Percentiles rank a stretch among this genome's conserved stretches.
Conservation (phyloP, 2,113 vertebrate genomes). For the Eptatretus burgeri region DNA sequence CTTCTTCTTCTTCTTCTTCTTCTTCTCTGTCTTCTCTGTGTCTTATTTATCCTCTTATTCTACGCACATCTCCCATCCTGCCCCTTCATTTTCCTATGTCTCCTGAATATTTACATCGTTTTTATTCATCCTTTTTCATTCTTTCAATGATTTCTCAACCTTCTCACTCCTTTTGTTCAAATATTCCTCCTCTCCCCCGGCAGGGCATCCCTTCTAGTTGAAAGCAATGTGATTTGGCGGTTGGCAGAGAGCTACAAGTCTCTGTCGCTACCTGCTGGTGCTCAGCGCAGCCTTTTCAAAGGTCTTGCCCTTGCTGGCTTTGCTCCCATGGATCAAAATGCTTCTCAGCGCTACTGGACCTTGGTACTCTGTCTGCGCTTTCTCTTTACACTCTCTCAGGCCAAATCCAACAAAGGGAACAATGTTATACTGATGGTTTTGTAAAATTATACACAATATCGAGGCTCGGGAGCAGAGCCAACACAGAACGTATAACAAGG, state of each 20-base stretch:
- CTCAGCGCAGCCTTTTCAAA: constrained; percentile 84
- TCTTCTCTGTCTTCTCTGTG: too few species aligned
- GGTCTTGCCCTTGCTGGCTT: constrained; percentile 83
- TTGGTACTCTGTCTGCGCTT: constrained; percentile 25
- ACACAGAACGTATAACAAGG: too few species aligned
- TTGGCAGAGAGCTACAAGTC: constrained; percentile 89
- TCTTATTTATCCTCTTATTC: too few species aligned
- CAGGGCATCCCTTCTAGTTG: constrained; percentile 85
- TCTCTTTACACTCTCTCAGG: too few species aligned
- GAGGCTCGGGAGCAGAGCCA: too few species aligned
- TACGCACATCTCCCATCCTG: too few species aligned
- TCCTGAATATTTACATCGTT: not conserved
- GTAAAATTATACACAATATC: too few species aligned
- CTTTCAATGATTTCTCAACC: not conserved
- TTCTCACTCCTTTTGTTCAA: not conserved
- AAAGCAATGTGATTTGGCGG: constrained; percentile 96
- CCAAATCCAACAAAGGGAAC: too few species aligned
- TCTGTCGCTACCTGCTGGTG: constrained; percentile 69
- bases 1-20: too few species aligned
- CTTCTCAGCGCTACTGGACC: constrained; percentile 92
- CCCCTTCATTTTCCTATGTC: not conserved
- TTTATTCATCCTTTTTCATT: not conserved
- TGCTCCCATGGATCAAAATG: constrained; percentile 87
- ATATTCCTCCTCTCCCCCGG: constrained; percentile 7
- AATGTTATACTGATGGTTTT: too few species aligned